Base-by-base conservation (phyloP, 1,140 invertebrate species). In the Mactra quadrangularis region DNA sequence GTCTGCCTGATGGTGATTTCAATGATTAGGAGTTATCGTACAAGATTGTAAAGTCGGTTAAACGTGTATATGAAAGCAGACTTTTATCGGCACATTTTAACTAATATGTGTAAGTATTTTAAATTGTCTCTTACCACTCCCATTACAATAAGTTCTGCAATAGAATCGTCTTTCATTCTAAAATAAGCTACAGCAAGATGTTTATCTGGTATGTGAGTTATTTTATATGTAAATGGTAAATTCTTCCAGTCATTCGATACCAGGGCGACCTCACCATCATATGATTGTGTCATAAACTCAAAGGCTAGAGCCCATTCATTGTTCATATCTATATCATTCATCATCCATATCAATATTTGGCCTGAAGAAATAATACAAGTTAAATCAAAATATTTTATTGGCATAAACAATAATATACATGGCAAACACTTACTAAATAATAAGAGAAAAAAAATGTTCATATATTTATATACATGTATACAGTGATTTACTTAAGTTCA, bases 261-360 rank as follows among this genome's bases (percentile, higher is more conserved):
- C 9, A 82, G 68, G 13, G 78, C 78, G 3, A 82, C 78, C 66
- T 82, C 78, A 1, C 68, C 78, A 1, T 29, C n/a, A 22, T 50
- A 60, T 33, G 64, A 19, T 31, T 70, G 78, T 17, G 78, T 82
- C 64, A 82, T 60, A 47, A 82, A 82, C 41, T 82, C 78, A 27
- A 82, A 82, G 57, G 64, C 60, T 19, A 82, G 25, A 6, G 78
- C 78, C 78, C 78, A 82, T 33, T 82, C 38, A 35, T 64, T 82
- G 78, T 82, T 64, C 64, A 82, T 60, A 52, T 82, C 78, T 25
- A 71, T 52, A 47, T 82, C 78, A 25, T 82, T 82, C 78, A 82
- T 82, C 64, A 82, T 60, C 78, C 78, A 82, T 31, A 82, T 50
- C 22, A 72, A n/a, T 25, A 82, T 71, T 38, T 41, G 50, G 22